phyloP scores from a whole-genome alignment of 2,113 vertebrate genomes.

The Labeo rohita region DNA sequence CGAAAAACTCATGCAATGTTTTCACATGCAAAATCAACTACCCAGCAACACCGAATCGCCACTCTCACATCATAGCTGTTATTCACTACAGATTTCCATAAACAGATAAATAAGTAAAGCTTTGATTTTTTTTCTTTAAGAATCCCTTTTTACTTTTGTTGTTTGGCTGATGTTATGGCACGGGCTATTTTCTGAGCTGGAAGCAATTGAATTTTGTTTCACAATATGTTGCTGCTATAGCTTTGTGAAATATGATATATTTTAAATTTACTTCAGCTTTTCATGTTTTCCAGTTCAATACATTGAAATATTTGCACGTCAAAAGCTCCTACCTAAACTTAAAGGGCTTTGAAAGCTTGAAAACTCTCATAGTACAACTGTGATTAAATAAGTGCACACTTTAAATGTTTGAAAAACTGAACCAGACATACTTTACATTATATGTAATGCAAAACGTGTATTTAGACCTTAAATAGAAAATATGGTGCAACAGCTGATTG shows the following conservation, averaged over 20 bases:
- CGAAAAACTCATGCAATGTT: constrained; percentile 25
- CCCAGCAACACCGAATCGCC: background rate
- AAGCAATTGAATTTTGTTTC: constrained; percentile 4
- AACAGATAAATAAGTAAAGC: background rate
- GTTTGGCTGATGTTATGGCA: background rate
- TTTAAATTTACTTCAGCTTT: background rate
- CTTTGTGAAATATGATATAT: background rate
- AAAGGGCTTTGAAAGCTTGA: background rate
- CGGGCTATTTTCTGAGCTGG: background rate
- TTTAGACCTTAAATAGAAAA: background rate
- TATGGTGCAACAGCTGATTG: background rate
- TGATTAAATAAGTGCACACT: background rate
- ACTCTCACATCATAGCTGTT: background rate
- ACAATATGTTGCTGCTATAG: background rate
- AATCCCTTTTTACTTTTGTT: background rate
- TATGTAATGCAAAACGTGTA: background rate
- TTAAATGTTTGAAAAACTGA: background rate
- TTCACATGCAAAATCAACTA: constrained; percentile 33
- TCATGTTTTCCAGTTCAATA: background rate
- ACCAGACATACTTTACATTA: background rate
- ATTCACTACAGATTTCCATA: background rate
- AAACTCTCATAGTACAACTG: background rate
- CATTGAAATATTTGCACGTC: background rate
- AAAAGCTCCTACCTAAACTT: background rate
- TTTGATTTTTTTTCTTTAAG: background rate